Percentiles rank a stretch among this genome's conserved stretches.
Evolutionary conservation across 1,140 invertebrate species (phyloP).

Genomic region (Littorina saxatilis): DNA sequence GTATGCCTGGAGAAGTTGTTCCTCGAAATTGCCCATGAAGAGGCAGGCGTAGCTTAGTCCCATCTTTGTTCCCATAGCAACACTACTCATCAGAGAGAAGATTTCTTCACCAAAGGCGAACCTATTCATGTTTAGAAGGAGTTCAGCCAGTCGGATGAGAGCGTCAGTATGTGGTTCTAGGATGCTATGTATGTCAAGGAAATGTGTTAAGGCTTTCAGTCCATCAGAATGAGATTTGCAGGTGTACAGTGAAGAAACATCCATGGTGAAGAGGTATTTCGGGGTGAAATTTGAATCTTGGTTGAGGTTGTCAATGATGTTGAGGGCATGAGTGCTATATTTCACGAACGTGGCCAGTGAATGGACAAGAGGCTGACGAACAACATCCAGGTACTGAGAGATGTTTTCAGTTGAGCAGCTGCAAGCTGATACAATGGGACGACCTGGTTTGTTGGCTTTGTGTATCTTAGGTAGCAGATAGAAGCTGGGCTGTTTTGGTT

Average conservation of each 20-base stretch:
- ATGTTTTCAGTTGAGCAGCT: not conserved
- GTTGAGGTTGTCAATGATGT: not conserved
- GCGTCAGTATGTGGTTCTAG: not conserved
- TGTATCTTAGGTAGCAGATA: not conserved
- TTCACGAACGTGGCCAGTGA: not conserved
- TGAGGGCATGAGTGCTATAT: not conserved
- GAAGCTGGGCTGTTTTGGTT: not conserved
- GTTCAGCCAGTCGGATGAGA: not conserved
- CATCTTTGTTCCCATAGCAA: too few relatives aligned
- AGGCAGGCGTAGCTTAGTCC: too few relatives aligned
- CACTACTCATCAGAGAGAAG: too few relatives aligned
- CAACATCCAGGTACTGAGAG: not conserved
- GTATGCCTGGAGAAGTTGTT: not conserved
- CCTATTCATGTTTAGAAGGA: not conserved
- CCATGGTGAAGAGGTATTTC: not conserved
- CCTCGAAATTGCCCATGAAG: not conserved
- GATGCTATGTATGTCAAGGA: not conserved
- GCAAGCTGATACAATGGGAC: not conserved
- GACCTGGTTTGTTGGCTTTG: not conserved
- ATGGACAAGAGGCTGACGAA: not conserved
- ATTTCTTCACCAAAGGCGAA: not conserved
- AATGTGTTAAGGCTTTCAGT: not conserved
- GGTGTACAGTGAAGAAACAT: not conserved
- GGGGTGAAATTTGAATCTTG: not conserved
- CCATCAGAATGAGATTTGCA: not conserved